Percentiles rank a stretch among this genome's conserved stretches.
phyloP scores from a whole-genome alignment of 2,888 invertebrate species.

The Epistrophe eligans region DNA sequence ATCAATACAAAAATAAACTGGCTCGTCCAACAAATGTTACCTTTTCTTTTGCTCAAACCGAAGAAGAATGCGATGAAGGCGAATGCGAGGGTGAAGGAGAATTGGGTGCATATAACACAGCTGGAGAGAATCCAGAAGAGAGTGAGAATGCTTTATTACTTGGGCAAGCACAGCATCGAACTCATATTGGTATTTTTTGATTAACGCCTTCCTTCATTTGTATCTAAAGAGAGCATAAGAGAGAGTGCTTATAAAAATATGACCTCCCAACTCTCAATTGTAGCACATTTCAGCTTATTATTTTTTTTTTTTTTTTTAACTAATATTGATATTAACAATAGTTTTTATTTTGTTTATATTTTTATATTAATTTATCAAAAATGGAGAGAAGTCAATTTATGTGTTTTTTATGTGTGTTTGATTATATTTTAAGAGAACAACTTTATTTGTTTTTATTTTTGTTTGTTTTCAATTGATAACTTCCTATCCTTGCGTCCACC shows the following conservation, averaged over 20 bases:
- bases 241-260: constrained; percentile 48
- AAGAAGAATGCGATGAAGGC: constrained; percentile 86
- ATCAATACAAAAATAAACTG: constrained; percentile 93
- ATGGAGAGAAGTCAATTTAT: constrained; percentile 30
- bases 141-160: constrained; percentile 84
- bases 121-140: constrained; percentile 83
- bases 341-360: constrained; percentile 34
- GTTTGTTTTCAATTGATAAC: constrained; percentile 11
- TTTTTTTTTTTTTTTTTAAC: constrained; percentile 45
- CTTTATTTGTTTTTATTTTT: constrained; percentile 7
- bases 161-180: constrained; percentile 84
- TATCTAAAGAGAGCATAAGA: constrained; percentile 73
- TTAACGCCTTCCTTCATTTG: constrained; percentile 81
- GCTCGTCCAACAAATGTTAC: constrained; percentile 94
- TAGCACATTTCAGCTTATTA: constrained; percentile 77
- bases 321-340: constrained; percentile 50
- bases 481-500: constrained; percentile 37
- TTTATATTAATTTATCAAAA: constrained; percentile 12
- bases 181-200: constrained; percentile 84
- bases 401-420: constrained; percentile 48
- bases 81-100: constrained; percentile 83
- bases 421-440: constrained; percentile 17
- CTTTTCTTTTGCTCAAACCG: constrained; percentile 92
- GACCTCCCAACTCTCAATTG: constrained; percentile 60
- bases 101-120: constrained; percentile 81